phyloP scores from a whole-genome alignment of 2,113 vertebrate genomes.

The Chaetodon trifascialis region DNA sequence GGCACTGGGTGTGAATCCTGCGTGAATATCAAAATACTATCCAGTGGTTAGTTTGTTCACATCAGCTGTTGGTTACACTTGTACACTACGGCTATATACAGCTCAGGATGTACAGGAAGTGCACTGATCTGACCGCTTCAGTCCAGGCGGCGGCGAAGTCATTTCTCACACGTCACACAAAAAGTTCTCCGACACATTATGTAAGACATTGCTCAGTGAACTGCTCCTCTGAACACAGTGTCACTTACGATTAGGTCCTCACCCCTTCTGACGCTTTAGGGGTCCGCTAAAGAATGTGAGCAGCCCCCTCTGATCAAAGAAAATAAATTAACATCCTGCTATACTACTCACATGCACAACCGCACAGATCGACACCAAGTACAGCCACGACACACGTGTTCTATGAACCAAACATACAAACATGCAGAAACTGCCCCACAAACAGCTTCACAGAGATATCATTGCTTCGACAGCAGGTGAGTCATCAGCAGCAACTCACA shows the following conservation, averaged over 20 bases:
- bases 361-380: constrained; percentile 29
- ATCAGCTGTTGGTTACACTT: constrained; percentile 14
- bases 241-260: constrained; percentile 30
- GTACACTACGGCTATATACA: constrained; percentile 48
- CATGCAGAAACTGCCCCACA: constrained; percentile 38
- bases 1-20: constrained; percentile 34
- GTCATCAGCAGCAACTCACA: constrained; percentile 40
- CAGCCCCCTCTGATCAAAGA: background rate
- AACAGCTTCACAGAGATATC: constrained; percentile 43
- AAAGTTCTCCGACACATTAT: constrained; percentile 9
- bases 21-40: constrained; percentile 31
- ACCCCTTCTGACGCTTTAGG: background rate
- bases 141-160: background rate
- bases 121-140: constrained; percentile 13
- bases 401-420: constrained; percentile 31
- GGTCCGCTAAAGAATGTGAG: background rate
- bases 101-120: constrained; percentile 34
- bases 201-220: constrained; percentile 37
- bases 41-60: constrained; percentile 26
- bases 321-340: constrained; percentile 33
- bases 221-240: constrained; percentile 18
- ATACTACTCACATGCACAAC: constrained; percentile 52
- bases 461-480: constrained; percentile 48
- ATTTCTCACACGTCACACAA: constrained; percentile 19
- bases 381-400: constrained; percentile 24